Conservation (phyloP, 2,113 vertebrate species). For the Osmerus mordax region DNA sequence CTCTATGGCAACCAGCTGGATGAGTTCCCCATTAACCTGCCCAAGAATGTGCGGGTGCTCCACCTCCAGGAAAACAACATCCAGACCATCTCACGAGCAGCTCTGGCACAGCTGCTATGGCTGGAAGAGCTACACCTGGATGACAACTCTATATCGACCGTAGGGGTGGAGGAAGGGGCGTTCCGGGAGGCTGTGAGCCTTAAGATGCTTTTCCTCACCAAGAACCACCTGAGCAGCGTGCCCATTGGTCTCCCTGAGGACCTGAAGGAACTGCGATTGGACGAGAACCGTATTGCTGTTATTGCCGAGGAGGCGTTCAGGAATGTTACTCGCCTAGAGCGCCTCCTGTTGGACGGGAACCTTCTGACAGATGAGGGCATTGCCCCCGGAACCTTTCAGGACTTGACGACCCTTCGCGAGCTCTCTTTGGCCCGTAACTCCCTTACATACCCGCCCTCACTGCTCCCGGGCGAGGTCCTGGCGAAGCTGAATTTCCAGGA, state of each 20-base stretch:
- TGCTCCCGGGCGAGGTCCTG: conserved; percentile 82
- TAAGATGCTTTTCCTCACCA: conserved; percentile 87
- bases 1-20: conserved; percentile 92
- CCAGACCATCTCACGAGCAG: conserved; percentile 86
- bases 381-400: conserved; percentile 81
- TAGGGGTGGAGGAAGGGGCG: conserved; percentile 89
- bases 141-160: conserved; percentile 91
- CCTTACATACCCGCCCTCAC: conserved; percentile 78
- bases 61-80: conserved; percentile 96
- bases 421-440: conserved; percentile 89
- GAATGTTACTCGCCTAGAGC: conserved; percentile 84
- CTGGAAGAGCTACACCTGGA: conserved; percentile 89
- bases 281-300: conserved; percentile 87
- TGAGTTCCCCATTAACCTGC: conserved; percentile 91
- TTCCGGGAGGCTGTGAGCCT: conserved; percentile 89
- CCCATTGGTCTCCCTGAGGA: conserved; percentile 86
- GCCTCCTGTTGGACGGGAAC: conserved; percentile 87
- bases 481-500: conserved; percentile 88
- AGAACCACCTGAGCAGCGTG: conserved; percentile 91
- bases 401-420: conserved; percentile 83
- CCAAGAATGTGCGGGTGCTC: conserved; percentile 85
- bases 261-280: conserved; percentile 84
- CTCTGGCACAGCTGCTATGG: conserved; percentile 85
- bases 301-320: conserved; percentile 88
- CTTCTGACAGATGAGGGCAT: conserved; percentile 89